Conservation (phyloP, 2,797 vertebrate genomes). For the Lepilemur ruficaudatus region DNA sequence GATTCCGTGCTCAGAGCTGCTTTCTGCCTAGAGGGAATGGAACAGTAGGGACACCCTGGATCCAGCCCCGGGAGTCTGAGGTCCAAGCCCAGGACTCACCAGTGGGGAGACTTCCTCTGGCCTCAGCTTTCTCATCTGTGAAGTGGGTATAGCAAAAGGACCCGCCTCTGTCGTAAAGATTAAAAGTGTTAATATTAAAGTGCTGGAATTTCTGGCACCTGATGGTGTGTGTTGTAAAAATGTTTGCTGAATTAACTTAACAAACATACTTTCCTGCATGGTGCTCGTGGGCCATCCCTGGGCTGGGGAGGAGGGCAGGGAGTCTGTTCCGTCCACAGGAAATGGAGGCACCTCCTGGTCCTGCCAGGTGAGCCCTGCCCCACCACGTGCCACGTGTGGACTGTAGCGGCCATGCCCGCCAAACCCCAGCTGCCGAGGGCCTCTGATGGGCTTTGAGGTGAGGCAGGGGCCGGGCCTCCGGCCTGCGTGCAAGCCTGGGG, state of each 20-base stretch:
- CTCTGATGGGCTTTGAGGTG: neutral
- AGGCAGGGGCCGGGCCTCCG: neutral
- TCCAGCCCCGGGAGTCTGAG: neutral
- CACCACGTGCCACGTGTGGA: accelerated
- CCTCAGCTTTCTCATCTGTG: neutral
- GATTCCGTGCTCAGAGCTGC: neutral
- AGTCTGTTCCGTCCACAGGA: accelerated
- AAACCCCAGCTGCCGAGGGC: neutral
- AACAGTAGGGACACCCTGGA: accelerated
- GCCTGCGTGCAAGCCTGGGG: constrained; percentile 39
- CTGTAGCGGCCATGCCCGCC: accelerated
- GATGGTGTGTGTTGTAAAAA: accelerated
- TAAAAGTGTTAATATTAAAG: neutral
- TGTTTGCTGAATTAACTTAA: neutral
- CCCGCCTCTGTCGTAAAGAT: neutral
- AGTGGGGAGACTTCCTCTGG: neutral
- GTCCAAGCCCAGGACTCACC: neutral
- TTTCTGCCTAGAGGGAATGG: neutral
- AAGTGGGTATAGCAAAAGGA: neutral
- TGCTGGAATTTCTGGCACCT: neutral
- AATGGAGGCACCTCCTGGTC: neutral
- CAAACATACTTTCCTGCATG: neutral
- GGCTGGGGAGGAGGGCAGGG: too few relatives aligned
- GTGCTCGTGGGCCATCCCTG: neutral
- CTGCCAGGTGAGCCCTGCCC: neutral